phyloP scores from a whole-genome alignment of 2,113 vertebrate species.

The Poecilia latipinna region DNA sequence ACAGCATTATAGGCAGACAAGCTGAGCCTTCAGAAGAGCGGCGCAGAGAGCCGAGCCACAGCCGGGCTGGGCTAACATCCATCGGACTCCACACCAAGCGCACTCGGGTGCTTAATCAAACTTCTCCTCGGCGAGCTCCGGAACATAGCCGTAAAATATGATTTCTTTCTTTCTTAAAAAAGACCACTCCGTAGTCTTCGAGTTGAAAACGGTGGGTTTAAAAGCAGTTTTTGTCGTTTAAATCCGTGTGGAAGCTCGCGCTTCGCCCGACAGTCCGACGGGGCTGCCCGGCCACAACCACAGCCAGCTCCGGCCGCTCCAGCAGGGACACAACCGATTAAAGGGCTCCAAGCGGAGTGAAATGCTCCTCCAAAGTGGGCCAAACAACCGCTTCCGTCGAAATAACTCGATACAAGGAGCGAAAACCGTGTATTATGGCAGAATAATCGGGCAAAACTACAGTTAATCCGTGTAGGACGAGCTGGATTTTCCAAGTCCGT shows the following conservation, averaged over 20 bases:
- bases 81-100: conserved; percentile 66
- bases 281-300: conserved; percentile 55
- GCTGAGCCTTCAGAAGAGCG: conserved; percentile 18
- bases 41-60: conserved; percentile 48
- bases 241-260: conserved; percentile 32
- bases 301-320: conserved; percentile 46
- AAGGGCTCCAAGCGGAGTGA: conserved; percentile 24
- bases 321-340: conserved; percentile 47
- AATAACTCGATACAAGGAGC: background rate
- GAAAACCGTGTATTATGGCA: conserved; percentile 5
- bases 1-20: conserved; percentile 47
- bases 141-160: conserved; percentile 33
- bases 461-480: conserved; percentile 56
- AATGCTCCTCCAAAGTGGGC: conserved; percentile 34
- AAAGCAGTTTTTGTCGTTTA: background rate
- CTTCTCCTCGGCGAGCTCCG: conserved; percentile 49
- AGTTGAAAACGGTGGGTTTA: rapidly evolving
- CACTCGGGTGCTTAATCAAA: conserved; percentile 60
- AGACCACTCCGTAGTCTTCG: background rate
- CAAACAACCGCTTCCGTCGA: conserved; percentile 23
- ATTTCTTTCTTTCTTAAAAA: background rate
- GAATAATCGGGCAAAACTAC: background rate
- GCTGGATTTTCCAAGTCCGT: conserved; percentile 56
- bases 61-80: conserved; percentile 64
- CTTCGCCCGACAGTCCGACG: conserved; percentile 40